A percentile compares a stretch with the other conserved stretches of the same genome.
Conservation (phyloP, 1,140 invertebrate species). For the Diorhabda carinulata region DNA sequence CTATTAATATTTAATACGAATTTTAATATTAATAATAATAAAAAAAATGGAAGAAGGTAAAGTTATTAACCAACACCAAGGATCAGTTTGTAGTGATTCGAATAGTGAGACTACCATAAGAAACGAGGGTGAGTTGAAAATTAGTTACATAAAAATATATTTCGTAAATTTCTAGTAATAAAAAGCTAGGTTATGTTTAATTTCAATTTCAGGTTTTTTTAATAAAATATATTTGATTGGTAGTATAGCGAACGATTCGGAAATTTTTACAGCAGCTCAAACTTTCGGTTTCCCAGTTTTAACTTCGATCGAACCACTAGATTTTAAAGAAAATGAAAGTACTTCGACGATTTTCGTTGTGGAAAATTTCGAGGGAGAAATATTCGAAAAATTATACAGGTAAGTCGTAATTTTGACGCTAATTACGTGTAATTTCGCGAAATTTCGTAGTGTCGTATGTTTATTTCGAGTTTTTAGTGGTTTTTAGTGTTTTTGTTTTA, state of each 20-base stretch:
- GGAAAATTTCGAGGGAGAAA: constrained; percentile 63
- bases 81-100: constrained; percentile 44
- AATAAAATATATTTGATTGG: constrained; percentile 61
- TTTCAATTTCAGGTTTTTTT: constrained; percentile 31
- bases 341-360: constrained; percentile 69
- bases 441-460: not conserved
- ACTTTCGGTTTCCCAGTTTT: constrained; percentile 62
- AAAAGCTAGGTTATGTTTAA: constrained; percentile 39
- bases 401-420: not conserved
- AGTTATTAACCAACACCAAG: constrained; percentile 38
- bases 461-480: not conserved
- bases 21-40: no score
- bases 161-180: not conserved
- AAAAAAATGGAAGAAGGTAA: constrained; percentile 46
- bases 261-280: constrained; percentile 55
- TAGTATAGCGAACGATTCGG: constrained; percentile 51
- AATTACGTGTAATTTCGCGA: not conserved
- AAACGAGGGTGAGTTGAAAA: constrained; percentile 35
- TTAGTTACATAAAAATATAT: not conserved
- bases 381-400: constrained; percentile 62
- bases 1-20: no score
- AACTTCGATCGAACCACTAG: constrained; percentile 57
- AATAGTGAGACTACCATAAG: constrained; percentile 38
- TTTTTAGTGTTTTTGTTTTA: not conserved
- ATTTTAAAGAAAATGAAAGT: constrained; percentile 55